phyloP scores from a whole-genome alignment of 2,888 invertebrate genomes.

The Drosophila hamatofila region DNA sequence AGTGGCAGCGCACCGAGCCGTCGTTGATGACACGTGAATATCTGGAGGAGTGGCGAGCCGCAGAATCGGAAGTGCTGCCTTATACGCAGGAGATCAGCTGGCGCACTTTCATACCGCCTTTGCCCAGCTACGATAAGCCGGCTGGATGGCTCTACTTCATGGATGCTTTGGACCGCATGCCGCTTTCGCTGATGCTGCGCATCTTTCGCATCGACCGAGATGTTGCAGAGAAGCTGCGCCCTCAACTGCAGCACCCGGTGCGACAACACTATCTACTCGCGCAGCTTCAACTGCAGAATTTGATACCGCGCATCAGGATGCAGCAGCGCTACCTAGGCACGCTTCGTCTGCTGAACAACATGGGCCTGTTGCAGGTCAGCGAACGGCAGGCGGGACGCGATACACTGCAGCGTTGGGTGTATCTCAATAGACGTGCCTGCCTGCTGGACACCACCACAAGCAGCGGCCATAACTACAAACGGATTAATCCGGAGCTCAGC shows the following conservation, averaged over 20 bases:
- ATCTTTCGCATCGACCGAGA: constrained; percentile 87
- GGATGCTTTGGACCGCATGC: constrained; percentile 90
- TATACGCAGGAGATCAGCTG: constrained; percentile 87
- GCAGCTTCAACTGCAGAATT: constrained; percentile 84
- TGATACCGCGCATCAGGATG: constrained; percentile 75
- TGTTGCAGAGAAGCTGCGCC: constrained; percentile 86
- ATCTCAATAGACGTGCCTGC: constrained; percentile 88
- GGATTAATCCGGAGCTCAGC: constrained; percentile 86
- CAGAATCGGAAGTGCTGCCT: constrained; percentile 82
- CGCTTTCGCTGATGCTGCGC: constrained; percentile 89
- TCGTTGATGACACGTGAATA: constrained; percentile 83
- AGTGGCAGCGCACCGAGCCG: constrained; percentile 82
- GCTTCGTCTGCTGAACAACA: constrained; percentile 87
- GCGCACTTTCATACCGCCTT: constrained; percentile 90
- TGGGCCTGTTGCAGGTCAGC: constrained; percentile 89
- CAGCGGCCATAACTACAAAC: constrained; percentile 88
- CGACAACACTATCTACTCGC: constrained; percentile 88
- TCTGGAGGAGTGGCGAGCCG: constrained; percentile 85
- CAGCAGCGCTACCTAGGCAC: constrained; percentile 83
- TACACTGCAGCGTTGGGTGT: constrained; percentile 89
- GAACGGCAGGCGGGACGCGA: constrained; percentile 87
- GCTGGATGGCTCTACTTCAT: constrained; percentile 90
- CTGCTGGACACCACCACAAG: constrained; percentile 89
- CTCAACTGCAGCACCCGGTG: constrained; percentile 89
- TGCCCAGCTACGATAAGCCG: constrained; percentile 88